Conservation (phyloP, 2,888 invertebrate species). For the Rambutsinella grinnellia region DNA sequence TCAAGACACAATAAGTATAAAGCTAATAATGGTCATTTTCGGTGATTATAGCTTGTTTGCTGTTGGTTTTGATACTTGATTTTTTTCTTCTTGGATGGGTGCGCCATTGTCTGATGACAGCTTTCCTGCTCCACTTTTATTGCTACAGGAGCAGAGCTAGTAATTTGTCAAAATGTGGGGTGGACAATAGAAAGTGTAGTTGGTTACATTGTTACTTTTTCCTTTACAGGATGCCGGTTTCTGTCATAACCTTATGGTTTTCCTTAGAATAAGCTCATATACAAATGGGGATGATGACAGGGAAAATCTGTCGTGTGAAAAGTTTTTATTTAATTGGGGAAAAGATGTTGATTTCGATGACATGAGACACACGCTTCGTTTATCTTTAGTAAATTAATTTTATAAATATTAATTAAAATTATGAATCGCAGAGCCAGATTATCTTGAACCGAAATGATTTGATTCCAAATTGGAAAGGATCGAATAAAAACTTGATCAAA, state of each 20-base stretch:
- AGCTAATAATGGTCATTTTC: constrained; percentile 48
- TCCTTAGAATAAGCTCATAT: background rate
- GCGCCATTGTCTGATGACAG: constrained; percentile 9
- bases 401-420: too few species aligned
- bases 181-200: constrained; percentile 25
- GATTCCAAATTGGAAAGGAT: too few species aligned
- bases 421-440: too few species aligned
- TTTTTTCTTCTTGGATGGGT: constrained; percentile 22
- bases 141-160: constrained; percentile 24
- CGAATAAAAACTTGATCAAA: constrained; percentile 50
- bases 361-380: background rate
- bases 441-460: too few species aligned
- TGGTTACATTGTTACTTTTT: constrained; percentile 17
- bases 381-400: too few species aligned
- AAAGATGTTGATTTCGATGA: background rate
- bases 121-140: background rate
- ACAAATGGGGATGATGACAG: background rate
- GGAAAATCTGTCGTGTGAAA: background rate
- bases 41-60: constrained; percentile 42
- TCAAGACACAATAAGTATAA: background rate
- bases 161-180: constrained; percentile 47
- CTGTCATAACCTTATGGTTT: too few species aligned
- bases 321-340: too few species aligned
- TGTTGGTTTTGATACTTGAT: constrained; percentile 53
- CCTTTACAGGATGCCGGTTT: too few species aligned